Base-by-base conservation (phyloP, 53 echinoderm and acorn worm species). In the Antedon mediterranea region DNA sequence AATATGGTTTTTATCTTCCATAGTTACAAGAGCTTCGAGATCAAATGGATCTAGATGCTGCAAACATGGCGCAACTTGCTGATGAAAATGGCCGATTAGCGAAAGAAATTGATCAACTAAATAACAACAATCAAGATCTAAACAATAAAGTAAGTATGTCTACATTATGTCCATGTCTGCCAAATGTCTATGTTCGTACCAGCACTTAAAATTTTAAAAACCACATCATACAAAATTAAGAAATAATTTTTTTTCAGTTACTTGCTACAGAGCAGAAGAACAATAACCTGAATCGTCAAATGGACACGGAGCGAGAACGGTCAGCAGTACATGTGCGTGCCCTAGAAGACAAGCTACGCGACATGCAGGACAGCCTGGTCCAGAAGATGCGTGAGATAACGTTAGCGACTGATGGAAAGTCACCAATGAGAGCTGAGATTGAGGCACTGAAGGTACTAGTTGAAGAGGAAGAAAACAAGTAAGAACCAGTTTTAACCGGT, bases 361-460 rank as follows among this genome's bases (percentile, higher is more conserved):
- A 89, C 33, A 84, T 97, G 82, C 98, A 97, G 82, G 98, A 93
- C 74, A 88, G 89, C 78, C 79, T 97, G 71, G 86, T 97, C 30
- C 85, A 93, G 84, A 97, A 97, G 86, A 92, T 97, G 92, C 79
- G 89, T 32, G 98, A 97, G 42, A 92, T 97, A 71, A 85, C 92
- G 77, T 74, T 80, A 79, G 98, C 89, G 72, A 93, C 89, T 6
- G 90, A 92, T 71, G 87, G 91, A 34, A 94, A 94, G 85, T 88
- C 90, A 80, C 98, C 98, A 33, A 82, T 97, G 79, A 85, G 98
- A 85, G 84, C 83, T 32, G 98, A 97, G 88, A 82, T 97, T 30
- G 98, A 97, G 72, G 85, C 93, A 18, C 76, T 97, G 43, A 92
- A 90, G 72, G 86, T 81, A 6, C 82, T 97, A 77, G 83, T 97